Base-by-base conservation (phyloP, 2,797 vertebrate species). In the Sebastes hubbsi region DNA sequence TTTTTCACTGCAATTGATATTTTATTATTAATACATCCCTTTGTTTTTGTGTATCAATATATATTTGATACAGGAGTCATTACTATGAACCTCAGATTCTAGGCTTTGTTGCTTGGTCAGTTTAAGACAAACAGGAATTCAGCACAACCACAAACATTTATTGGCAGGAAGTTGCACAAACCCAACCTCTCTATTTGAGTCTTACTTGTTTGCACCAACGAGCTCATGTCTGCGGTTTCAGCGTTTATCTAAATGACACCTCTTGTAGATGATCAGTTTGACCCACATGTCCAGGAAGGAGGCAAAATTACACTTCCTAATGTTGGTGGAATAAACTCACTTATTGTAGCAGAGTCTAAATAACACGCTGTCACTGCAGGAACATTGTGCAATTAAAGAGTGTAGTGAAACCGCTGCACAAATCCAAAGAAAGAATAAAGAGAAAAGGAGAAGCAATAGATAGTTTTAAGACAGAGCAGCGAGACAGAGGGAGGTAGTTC, bases 121-220 rank as follows among this genome's bases (percentile, higher is more conserved):
- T 72, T 63, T 5, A 38, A 64, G 63, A 73, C 42, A 80, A 84
- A 86, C 75, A 75, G 32, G 60, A 76, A 85, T 34, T 36, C 46
- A 72, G 16, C 42, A 62, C n/a, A 66, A 69, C 69, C 64, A 77
- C 74, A 86, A 72, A 84, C 76, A 72, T 75, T 64, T 70, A 77
- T 78, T 71, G 58, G 20, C 70, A 88, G 84, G 82, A 91, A 88
- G 73, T 59, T 52, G 56, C 68, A 60, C 74, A 32, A 67, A 84
- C 61, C 30, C 79, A 49, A 42, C 30, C 27, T 75, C 42, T 65
- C 12, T 24, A n/a, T 72, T 60, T 72, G 8, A 32, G 46, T 36
- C 27, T 77, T 69, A 20, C 54, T 42, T 63, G 25, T 75, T 75
- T 66, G 4, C 11, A 5, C 7, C 70, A 30, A 65, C 46, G 24